Evolutionary conservation across 2,113 vertebrate species (phyloP), one percentile per base, ranked within the genome.

Genomic region (Coreoperca whiteheadi): DNA sequence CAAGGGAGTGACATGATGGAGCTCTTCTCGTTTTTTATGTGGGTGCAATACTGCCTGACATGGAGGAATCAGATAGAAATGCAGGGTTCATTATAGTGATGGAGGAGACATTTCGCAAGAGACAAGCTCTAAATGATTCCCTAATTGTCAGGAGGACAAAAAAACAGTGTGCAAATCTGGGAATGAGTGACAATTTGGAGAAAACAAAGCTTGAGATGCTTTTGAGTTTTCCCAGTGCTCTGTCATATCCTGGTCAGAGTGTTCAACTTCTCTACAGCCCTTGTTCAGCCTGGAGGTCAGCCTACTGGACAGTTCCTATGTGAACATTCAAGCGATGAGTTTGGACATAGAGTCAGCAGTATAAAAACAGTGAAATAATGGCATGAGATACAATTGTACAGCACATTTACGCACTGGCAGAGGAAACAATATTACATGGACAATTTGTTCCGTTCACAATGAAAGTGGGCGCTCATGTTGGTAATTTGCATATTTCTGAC

Each of bases 21-120:
- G 76, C 61, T 59, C 50, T 66, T 80, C 50, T 79, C 23, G 51
- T 37, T 76, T 78, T 83, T 82, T 84, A 81, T 82, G 76, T 78
- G 64, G 65, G 12, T 30, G 72, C 30, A 85, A 56, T 28, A 48
- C 60, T 63, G 48, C 69, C 72, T 57, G 74, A 82, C 76, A 75
- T 7, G 0, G 46, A 50, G 39, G 25, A 75, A 69, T 80, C 34
- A 51, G 60, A 77, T 12, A 16, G 37, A 41, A 14, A 56, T 51
- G 57, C 12, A 34, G 9, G 7, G 34, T 64, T 83, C n/a, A 43
- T 67, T 34, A 60, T 7, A 32, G 46, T 51, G 41, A 81, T 76
- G 79, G 77, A 84, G 51, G 68, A 65, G 61, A 60, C 43, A 54
- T 57, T 82, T 61, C 0, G 60, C 37, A 43, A 21, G 25, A 78